Percentiles rank a stretch among this genome's conserved stretches.
Conservation (phyloP, 2,888 invertebrate genomes). For the Caenorhabditis sp. region DNA sequence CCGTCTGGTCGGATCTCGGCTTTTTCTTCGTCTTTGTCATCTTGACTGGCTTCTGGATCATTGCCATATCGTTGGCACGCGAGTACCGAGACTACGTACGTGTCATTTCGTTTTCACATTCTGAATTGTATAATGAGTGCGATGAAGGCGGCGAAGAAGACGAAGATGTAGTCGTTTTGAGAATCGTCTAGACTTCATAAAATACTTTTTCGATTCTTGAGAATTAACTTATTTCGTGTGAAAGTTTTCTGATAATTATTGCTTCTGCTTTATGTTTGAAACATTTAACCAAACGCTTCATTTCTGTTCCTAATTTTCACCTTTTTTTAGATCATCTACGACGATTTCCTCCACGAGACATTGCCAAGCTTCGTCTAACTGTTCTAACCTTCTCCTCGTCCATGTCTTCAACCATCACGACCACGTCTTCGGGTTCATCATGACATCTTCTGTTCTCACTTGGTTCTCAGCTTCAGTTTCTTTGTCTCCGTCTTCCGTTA, state of each 20-base stretch:
- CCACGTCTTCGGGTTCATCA: constrained; percentile 25
- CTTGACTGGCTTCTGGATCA: constrained; percentile 67
- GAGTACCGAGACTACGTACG: constrained; percentile 70
- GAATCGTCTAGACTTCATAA: constrained; percentile 15
- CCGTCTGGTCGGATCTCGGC: constrained; percentile 62
- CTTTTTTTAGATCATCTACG: constrained; percentile 66
- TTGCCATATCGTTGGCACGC: constrained; percentile 65
- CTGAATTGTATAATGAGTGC: constrained; percentile 44
- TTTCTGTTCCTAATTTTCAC: constrained; percentile 25
- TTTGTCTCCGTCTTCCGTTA: constrained; percentile 3
- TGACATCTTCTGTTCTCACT: background rate
- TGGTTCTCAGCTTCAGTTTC: constrained; percentile 3
- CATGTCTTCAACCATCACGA: constrained; percentile 10
- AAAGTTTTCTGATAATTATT: background rate
- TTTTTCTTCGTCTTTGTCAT: constrained; percentile 67
- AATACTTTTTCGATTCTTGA: background rate
- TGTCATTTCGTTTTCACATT: constrained; percentile 58
- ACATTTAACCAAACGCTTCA: background rate
- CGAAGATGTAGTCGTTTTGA: constrained; percentile 5
- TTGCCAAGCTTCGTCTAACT: constrained; percentile 63
- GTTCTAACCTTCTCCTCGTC: constrained; percentile 27
- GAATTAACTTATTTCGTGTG: too few relatives aligned
- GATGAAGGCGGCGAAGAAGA: constrained; percentile 9
- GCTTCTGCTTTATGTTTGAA: background rate
- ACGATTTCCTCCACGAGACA: constrained; percentile 66